phyloP scores from a whole-genome alignment of 2,888 invertebrate species.

The Lithophane semibrunnea region DNA sequence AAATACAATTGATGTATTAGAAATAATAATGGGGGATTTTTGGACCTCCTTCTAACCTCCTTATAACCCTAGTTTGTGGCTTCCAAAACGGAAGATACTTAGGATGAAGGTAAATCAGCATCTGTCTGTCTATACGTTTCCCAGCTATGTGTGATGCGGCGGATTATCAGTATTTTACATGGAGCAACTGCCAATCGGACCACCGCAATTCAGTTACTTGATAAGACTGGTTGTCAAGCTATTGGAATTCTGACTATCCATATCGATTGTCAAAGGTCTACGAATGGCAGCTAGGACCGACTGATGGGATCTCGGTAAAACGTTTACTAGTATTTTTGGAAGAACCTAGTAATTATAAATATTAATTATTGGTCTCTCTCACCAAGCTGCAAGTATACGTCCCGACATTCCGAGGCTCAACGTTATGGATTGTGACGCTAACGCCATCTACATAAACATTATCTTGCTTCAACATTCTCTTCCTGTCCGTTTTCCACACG shows the following conservation, averaged over 20 bases:
- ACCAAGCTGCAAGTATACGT: constrained; percentile 74
- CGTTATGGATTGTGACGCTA: constrained; percentile 64
- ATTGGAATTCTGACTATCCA: background rate
- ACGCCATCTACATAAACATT: constrained; percentile 69
- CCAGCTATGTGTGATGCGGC: background rate
- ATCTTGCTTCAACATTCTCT: constrained; percentile 64
- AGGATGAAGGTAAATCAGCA: background rate
- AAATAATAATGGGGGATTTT: background rate
- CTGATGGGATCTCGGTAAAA: background rate
- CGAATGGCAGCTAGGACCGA: background rate
- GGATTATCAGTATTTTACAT: background rate
- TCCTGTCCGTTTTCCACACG: constrained; percentile 70
- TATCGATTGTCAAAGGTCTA: background rate
- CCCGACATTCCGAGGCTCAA: constrained; percentile 70
- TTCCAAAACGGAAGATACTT: background rate
- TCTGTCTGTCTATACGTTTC: background rate
- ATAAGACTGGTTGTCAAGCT: no score
- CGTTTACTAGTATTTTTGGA: background rate
- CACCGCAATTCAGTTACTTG: no score
- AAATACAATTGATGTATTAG: background rate
- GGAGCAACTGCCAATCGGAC: no score
- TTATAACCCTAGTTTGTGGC: background rate
- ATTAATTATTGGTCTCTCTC: constrained; percentile 13
- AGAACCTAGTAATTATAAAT: background rate
- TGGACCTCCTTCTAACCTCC: no score